Base-by-base conservation (phyloP, 2,113 vertebrate species). In the Leucoraja erinaceus region DNA sequence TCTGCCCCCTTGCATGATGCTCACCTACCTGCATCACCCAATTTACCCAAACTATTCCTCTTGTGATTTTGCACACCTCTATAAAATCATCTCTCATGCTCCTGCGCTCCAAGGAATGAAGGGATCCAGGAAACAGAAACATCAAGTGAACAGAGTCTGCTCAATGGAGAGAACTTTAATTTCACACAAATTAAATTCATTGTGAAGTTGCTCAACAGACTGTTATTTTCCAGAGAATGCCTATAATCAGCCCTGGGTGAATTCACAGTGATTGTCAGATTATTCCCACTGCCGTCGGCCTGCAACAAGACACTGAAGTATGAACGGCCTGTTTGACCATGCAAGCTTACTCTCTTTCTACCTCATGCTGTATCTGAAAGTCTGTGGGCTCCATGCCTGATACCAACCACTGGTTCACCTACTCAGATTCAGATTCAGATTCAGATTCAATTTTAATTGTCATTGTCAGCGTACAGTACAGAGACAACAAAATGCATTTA, bases 201-300 rank as follows among this genome's bases (percentile, higher is more conserved):
- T 47, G 38, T 47, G 38, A 1, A 47, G 38, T 47, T 83, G 47
- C 56, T 7, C 47, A 25, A 83, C 79, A 25, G 79, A 56, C 8
- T 83, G 47, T 83, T 83, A 83, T 83, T 83, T 83, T 56, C 79
- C 47, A 25, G 79, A 54, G 47, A 83, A 10, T 83, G 79, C 54
- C 54, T 25, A 20, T 83, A 56, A 56, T 54, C 56, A 25, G 79
- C 47, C 25, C 79, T 83, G 6, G 22, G 20, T 83, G 56, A 56
- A 28, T 47, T 47, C 56, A 22, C 79, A 83, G 5, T 56, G 47
- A 56, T 83, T 83, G 28, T 18, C 47, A 56, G 20, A 18, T 56
- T 56, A 47, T 22, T 83, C 20, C 4, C 66, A 68, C 66, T 68
- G 66, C 66, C 22, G 22, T 22, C 56, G 11, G 79, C 25, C 9